Base-by-base conservation (phyloP, 2,888 invertebrate species). In the Aplocera efformata region DNA sequence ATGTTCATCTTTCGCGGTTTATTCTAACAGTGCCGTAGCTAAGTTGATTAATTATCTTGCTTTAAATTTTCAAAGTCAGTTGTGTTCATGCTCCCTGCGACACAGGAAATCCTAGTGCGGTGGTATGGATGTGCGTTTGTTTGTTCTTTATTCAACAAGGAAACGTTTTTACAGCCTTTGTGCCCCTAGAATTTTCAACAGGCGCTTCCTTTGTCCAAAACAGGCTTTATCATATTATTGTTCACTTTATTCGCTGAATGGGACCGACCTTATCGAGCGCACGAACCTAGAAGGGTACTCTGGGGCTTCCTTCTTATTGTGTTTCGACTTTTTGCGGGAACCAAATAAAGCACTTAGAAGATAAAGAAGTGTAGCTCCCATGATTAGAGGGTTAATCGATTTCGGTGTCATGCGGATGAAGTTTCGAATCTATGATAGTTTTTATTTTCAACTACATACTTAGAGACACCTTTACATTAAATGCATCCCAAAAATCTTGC, bases 161-260 rank as follows among this genome's bases (percentile, higher is more conserved):
- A 31, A 36, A 37, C 13, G 13, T 29, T 29, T 36, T 23, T 29
- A 37, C 17, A n/a, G 30, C 36, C 17, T 24, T 5, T 6, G 24
- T 37, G 30, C n/a, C 30, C 24, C 17, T 31, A 21, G 25, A 31
- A 9, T 25, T 31, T 26, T 27, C n/a, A 42, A 32, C 26, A 48
- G 58, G 50, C 55, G 54, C 45, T 45, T 62, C 56, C 58, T 60
- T 63, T 49, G 53, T 42, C 54, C 53, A 48, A 55, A 56, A 53
- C 65, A 61, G 60, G 58, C 49, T 58, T 60, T 60, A 60, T 60
- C 51, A 50, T 62, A 48, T 61, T 64, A 65, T 67, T 65, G 60
- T 62, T 66, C 61, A 68, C 60, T 67, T 67, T 62, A 63, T 65
- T 57, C 54, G 53, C 48, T 52, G 53, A 63, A 62, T 56, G 55